phyloP scores from a whole-genome alignment of 2,797 vertebrate genomes.

The Sebastes diaconus region DNA sequence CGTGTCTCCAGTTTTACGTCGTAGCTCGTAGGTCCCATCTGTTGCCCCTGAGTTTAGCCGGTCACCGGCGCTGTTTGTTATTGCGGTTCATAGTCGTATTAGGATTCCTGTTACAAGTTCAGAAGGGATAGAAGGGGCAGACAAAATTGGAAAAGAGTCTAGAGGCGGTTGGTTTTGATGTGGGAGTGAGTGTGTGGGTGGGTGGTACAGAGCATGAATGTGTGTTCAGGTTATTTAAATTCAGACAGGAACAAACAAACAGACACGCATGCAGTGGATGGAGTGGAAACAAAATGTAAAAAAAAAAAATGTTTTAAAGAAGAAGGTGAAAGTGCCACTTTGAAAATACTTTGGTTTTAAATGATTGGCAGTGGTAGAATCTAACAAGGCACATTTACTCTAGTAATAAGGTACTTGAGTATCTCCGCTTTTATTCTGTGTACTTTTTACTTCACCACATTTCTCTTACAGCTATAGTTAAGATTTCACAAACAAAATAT shows the following conservation, averaged over 20 bases:
- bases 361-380: background rate
- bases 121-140: constrained; percentile 34
- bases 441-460: background rate
- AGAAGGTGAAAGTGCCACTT: background rate
- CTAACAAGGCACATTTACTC: background rate
- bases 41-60: constrained; percentile 57
- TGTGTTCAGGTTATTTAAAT: constrained; percentile 25
- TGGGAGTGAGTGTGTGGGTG: constrained; percentile 8
- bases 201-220: constrained; percentile 5
- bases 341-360: background rate
- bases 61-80: constrained; percentile 39
- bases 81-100: constrained; percentile 29
- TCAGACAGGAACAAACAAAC: constrained; percentile 2
- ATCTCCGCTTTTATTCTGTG: background rate
- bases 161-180: constrained; percentile 44
- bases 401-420: fast-evolving
- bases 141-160: constrained; percentile 36
- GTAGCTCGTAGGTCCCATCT: constrained; percentile 61
- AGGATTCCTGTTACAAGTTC: constrained; percentile 54
- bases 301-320: background rate
- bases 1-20: constrained; percentile 30
- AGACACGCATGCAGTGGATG: background rate
- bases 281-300: background rate
- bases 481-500: background rate
- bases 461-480: background rate